Base-by-base conservation (phyloP, 2,888 invertebrate genomes). In the Drosophila leonis region DNA sequence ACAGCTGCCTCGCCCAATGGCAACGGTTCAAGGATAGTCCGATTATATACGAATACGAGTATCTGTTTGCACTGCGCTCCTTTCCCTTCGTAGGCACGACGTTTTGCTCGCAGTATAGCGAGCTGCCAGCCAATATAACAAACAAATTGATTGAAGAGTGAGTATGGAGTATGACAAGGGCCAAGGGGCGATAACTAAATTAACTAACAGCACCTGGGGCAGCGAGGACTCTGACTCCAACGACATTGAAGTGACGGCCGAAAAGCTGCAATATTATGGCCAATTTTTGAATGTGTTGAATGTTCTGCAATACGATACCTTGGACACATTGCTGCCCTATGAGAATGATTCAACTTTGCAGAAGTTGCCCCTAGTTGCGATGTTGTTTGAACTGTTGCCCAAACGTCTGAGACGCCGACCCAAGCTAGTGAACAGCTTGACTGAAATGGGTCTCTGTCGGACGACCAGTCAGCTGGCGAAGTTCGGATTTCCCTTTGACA, bases 21-120 rank as follows among this genome's bases (percentile, higher is more conserved):
- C 84, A 81, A n/a, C 92, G 94, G n/a, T 94, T 94, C 83, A 92
- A 91, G 31, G 91, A 93, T 55, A 94, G 94, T 88, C 94, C 94
- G 0, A 93, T 94, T 15, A 94, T 94, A 2, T 93, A 94, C 72
- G 94, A 94, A 7, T 93, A 94, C 90, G 94, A 94, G 85, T 89
- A 94, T 63, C 92, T 94, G 62, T 90, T 93, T 67, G 93, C 93
- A 49, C 92, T 93, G 24, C 93, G 93, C 86, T 93, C 93, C 48
- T 94, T 94, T 9, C 92, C 93, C 0, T 93, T 94, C 75, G 93
- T 94, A 1, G 91, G 93, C 0, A 82, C 94, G 0, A 94, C 94
- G 0, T 85, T 95, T 56, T 95, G 95, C 70, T 93, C 94, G 0
- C 65, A 85, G 4, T 88, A 84, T 20, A 4, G 1, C 3, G 12